Evolutionary conservation across 2,888 invertebrate species (phyloP).

Genomic region (Pandemis heparana): DNA sequence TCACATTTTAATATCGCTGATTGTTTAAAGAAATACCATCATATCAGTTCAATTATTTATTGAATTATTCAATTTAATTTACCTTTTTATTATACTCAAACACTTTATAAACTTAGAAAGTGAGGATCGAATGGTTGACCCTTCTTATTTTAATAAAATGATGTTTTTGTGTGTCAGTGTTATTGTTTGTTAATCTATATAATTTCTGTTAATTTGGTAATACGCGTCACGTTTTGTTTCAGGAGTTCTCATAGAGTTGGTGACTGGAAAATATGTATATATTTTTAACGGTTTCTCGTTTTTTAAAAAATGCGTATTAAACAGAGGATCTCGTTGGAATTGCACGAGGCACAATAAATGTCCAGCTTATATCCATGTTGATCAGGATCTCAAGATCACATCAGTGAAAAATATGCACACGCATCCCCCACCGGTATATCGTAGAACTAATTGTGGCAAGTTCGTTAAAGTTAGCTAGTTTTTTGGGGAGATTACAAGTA

Average conservation of each 20-base stretch:
- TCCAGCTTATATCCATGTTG: conserved; percentile 31
- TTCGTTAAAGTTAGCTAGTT: conserved; percentile 34
- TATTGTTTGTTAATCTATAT: too few species aligned
- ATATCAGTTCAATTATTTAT: too few species aligned
- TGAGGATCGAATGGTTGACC: too few species aligned
- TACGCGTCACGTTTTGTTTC: neutral
- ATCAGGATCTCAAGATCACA: conserved; percentile 21
- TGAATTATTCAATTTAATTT: too few species aligned
- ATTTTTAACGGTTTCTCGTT: neutral
- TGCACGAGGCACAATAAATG: conserved; percentile 26
- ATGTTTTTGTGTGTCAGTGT: too few species aligned
- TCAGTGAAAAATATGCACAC: conserved; percentile 24
- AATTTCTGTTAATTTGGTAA: neutral
- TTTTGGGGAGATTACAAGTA: too few species aligned
- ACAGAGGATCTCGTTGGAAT: conserved; percentile 25
- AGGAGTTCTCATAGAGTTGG: neutral
- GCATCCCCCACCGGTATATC: conserved; percentile 33
- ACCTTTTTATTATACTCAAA: too few species aligned
- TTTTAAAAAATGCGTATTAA: neutral
- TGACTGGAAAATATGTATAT: neutral
- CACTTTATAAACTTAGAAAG: too few species aligned
- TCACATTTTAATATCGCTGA: too few species aligned
- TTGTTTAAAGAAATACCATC: too few species aligned
- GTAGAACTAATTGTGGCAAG: conserved; percentile 13
- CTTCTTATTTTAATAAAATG: too few species aligned